These are phyloP conservation scores for Varecia variegata DNA, from an alignment of 2,797 vertebrate species.

Conservation along the genomic window DNA sequence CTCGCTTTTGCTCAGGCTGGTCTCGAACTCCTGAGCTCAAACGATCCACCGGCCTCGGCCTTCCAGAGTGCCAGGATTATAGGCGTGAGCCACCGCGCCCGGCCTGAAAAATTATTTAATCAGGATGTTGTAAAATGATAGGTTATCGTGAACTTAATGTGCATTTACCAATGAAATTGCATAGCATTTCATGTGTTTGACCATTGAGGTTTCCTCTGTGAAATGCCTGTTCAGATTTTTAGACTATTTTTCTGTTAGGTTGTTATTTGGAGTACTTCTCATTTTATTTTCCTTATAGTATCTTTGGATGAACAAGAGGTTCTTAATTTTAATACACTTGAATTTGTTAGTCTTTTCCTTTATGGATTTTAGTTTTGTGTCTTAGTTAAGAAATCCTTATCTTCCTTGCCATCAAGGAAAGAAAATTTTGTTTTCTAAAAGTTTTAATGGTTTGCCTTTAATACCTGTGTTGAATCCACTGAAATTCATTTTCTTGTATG, in stretches of 20 bases:
- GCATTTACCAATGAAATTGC: background rate
- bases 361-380: background rate
- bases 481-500: background rate
- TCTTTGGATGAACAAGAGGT: background rate
- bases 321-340: background rate
- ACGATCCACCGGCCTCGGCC: too few relatives aligned
- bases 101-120: too few relatives aligned
- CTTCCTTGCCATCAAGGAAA: background rate
- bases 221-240: background rate
- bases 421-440: too few relatives aligned
- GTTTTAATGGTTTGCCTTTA: background rate
- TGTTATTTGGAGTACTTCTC: background rate
- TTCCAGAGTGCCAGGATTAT: too few relatives aligned
- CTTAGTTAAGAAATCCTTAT: background rate
- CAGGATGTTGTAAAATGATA: background rate
- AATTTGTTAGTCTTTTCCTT: background rate
- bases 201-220: background rate
- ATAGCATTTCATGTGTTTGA: background rate
- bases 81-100: too few relatives aligned
- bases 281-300: background rate
- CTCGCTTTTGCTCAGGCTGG: too few relatives aligned
- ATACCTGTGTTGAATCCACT: background rate
- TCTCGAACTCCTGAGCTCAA: too few relatives aligned
- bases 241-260: background rate
- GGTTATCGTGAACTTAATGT: background rate